These are phyloP conservation scores for Oscheius myriophilus DNA, from an alignment of 2,888 invertebrate species.

Conservation along the genomic window DNA sequence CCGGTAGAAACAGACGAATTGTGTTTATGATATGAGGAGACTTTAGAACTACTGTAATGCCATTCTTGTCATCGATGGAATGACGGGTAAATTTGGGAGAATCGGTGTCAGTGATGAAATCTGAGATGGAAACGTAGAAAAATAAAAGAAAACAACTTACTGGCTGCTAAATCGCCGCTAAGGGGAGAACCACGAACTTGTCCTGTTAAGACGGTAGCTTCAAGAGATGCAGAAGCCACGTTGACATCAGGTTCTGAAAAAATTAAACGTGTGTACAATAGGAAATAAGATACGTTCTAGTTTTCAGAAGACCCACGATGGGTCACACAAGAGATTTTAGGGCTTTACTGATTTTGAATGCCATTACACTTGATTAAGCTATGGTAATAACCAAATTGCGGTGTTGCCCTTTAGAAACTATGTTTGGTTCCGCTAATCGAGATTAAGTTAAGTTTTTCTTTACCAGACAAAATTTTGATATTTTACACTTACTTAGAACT, in stretches of 20 bases:
- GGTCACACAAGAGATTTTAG: too few species aligned
- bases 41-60: constrained; percentile 60
- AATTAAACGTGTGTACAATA: background rate
- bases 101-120: background rate
- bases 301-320: constrained; percentile 86
- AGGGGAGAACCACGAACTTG: constrained; percentile 78
- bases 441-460: too few species aligned
- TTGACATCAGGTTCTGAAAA: constrained; percentile 86
- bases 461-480: constrained; percentile 91
- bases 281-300: constrained; percentile 74
- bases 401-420: too few species aligned
- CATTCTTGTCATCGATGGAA: constrained; percentile 76
- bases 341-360: too few species aligned
- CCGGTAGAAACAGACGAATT: constrained; percentile 91
- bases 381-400: too few species aligned
- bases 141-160: background rate
- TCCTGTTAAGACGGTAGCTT: constrained; percentile 87
- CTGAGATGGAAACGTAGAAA: background rate
- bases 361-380: too few species aligned
- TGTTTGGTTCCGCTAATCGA: too few species aligned
- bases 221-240: constrained; percentile 83
- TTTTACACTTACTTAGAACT: constrained; percentile 72
- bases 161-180: constrained; percentile 10
- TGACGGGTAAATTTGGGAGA: constrained; percentile 9
- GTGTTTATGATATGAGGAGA: constrained; percentile 88